Evolutionary conservation across 2,113 vertebrate species (phyloP), one percentile per base, ranked within the genome.

Genomic region (Microtus montanus): DNA sequence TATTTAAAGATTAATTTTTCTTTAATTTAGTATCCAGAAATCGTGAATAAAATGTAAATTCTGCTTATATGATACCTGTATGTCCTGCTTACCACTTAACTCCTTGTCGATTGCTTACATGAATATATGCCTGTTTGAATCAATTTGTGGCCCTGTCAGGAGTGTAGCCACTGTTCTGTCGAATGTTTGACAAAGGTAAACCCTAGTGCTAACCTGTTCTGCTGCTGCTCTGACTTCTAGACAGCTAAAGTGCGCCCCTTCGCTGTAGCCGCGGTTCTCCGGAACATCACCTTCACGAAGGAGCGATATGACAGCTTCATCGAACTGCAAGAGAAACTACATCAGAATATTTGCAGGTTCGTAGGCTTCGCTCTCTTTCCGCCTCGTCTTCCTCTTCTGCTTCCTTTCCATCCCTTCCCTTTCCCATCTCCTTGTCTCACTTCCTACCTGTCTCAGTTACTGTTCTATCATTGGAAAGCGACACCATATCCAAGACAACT

Each of bases 311-410:
- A 99, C 90, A 99, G 99, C 95, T 99, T 99, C 98, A 99, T 99
- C 44, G 99, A 99, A 95, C 99, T 99, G 95, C 99, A 99, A 87
- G 99, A 99, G 91, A 99, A 99, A 89, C 98, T 99, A 12, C 99
- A 99, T 97, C 99, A 99, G 97, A 99, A 99, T 87, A 98, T 99
- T 95, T 99, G 99, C 99, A 99, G 99, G 99, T 99, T 87, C 94
- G 98, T 97, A 17, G 47, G 58, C 11, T 79, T 61, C 15, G 2
- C 82, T 17, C 11, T 10, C 2, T 58, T 87, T 52, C 28, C 14
- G 24, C 33, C 30, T 75, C 24, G 4, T 19, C 26, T 2, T 11
- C 10, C 26, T 0, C 0, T 12, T 68, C 26, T n/a, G 13, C 5
- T n/a, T 68, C 30, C 20, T 71, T 8, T 61, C 33, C 20, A 41